phyloP scores from a whole-genome alignment of 2,113 vertebrate species.

The Lepisosteus osseus region DNA sequence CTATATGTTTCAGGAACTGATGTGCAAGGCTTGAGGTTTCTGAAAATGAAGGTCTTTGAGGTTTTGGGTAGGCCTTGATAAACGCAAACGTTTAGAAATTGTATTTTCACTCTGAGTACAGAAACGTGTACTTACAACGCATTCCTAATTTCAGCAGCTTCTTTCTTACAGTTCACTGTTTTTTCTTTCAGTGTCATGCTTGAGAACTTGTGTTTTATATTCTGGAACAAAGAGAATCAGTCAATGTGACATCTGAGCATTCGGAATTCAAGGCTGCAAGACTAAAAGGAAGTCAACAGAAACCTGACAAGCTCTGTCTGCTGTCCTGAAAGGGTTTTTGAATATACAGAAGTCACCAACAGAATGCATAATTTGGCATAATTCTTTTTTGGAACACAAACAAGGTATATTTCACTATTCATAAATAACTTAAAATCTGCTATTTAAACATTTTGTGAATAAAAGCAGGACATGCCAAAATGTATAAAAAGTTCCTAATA shows the following conservation, averaged over 20 bases:
- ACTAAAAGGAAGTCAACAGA: neutral
- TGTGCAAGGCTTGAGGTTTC: too few relatives aligned
- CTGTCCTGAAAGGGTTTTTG: neutral
- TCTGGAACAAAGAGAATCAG: conserved; percentile 39
- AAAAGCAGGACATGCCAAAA: too few relatives aligned
- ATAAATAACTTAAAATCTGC: too few relatives aligned
- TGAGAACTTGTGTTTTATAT: conserved; percentile 51
- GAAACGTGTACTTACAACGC: conserved; percentile 63
- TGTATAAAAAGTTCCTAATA: too few relatives aligned
- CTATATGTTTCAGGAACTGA: too few relatives aligned
- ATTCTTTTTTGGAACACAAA: neutral
- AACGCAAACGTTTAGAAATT: neutral
- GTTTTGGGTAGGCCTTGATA: too few relatives aligned
- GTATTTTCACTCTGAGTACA: neutral
- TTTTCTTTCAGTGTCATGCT: conserved; percentile 41
- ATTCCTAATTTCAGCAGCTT: conserved; percentile 51
- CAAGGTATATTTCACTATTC: neutral
- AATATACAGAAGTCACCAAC: neutral
- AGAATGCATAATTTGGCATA: neutral
- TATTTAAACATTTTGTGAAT: too few relatives aligned
- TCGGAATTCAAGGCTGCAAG: neutral
- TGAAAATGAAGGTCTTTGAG: too few relatives aligned
- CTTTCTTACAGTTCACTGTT: conserved; percentile 50
- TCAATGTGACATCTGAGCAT: neutral
- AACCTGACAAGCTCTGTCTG: neutral